Evolutionary conservation across 1,140 invertebrate genomes (phyloP), one percentile per base, ranked within the genome.

Genomic region (Drosophila pruinosa): DNA sequence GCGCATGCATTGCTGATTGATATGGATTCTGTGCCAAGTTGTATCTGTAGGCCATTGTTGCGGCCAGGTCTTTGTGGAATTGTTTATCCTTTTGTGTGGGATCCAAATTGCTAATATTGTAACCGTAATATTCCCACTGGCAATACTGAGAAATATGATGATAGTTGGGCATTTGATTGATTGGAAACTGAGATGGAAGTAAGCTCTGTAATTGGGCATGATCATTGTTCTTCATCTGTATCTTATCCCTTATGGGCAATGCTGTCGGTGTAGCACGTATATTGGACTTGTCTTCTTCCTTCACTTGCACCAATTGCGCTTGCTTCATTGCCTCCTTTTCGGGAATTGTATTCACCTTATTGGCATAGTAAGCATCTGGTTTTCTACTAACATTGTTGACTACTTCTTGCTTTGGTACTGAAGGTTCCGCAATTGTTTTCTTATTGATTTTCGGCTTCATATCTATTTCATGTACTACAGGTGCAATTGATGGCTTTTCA

Each of bases 121-220:
- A 93, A 6, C 92, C 89, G 50, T 93, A 93, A 26, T 93, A 91
- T 59, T 94, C 93, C 94, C 94, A 94, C 71, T 94, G 93, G 92
- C 94, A 94, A 77, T 94, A 94, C 70, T 94, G 88, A 91, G 93
- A 79, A 8, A 93, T 92, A 68, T 94, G 93, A 70, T 93, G 93
- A 65, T 94, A 94, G 72, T 94, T 94, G 0, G 93, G 93, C 56
- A 94, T 92, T 67, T 94, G 93, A 74, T 94, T 94, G 88, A 94
- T 93, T 3, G 80, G 90, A 67, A 93, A 93, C 75, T 93, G 93
- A 0, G 93, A 91, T 22, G 93, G 50, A 75, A 93, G 92, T 78
- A 83, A 47, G 28, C 72, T 88, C 34, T 80, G 79, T 38, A 83
- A 26, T 61, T 86, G 76, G 10, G 81, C 70, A 68, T 91, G 89